Percentiles rank a stretch among this genome's conserved stretches.
These are phyloP conservation scores for Luperina testacea DNA, from an alignment of 2,888 invertebrate species.

Conservation along the genomic window DNA sequence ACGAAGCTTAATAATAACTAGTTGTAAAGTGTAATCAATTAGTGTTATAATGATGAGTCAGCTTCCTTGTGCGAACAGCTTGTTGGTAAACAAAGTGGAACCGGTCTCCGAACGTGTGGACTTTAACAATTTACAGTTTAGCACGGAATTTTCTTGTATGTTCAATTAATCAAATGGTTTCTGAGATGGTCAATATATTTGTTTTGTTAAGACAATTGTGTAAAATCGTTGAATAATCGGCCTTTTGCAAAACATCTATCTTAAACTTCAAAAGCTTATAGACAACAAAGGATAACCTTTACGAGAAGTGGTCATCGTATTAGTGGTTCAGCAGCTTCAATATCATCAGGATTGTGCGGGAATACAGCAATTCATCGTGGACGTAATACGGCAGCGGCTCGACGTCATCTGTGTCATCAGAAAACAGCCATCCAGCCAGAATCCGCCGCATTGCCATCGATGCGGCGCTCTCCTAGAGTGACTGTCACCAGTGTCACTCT, in stretches of 20 bases:
- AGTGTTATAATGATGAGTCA: slow-evolving; percentile 39
- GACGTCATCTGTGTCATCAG: too few species aligned
- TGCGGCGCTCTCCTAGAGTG: too few species aligned
- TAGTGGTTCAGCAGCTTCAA: too few species aligned
- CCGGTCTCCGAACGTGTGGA: slow-evolving; percentile 31
- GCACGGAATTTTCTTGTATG: background rate
- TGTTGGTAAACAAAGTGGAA: slow-evolving; percentile 43
- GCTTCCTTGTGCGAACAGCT: slow-evolving; percentile 11
- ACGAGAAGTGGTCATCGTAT: too few species aligned
- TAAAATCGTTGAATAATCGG: background rate
- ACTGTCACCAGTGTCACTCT: too few species aligned
- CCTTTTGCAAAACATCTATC: background rate
- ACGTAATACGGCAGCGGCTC: too few species aligned
- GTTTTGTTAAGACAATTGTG: too few species aligned
- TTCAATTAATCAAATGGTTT: background rate
- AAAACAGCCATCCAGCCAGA: too few species aligned
- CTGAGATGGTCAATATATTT: background rate
- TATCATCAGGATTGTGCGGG: too few species aligned
- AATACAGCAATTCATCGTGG: too few species aligned
- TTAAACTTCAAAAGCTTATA: background rate
- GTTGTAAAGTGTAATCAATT: slow-evolving; percentile 29
- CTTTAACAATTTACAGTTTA: background rate
- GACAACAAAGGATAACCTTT: too few species aligned
- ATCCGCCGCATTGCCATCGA: too few species aligned
- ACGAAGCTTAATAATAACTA: slow-evolving; percentile 5